Percentiles rank a stretch among this genome's conserved stretches.
phyloP scores from a whole-genome alignment of 2,797 vertebrate species.

The Myotis findleyi region DNA sequence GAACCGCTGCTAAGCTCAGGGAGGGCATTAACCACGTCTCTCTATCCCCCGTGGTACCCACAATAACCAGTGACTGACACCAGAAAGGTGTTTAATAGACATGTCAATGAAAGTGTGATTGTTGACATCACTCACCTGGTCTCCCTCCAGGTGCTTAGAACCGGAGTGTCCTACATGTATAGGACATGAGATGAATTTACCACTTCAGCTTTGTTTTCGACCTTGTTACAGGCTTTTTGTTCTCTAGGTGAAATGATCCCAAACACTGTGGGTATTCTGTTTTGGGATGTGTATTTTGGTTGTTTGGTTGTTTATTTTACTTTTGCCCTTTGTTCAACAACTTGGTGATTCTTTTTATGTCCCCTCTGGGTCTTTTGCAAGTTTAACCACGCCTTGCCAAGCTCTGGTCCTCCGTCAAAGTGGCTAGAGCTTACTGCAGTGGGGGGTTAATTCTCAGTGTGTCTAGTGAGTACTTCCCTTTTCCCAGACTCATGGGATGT shows the following conservation, averaged over 20 bases:
- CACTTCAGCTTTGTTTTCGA: not conserved
- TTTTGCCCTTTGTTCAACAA: not conserved
- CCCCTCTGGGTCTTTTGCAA: not conserved
- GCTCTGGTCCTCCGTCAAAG: not conserved
- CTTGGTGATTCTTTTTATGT: not conserved
- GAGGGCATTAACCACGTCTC: not conserved
- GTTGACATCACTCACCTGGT: not conserved
- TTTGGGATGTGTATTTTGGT: not conserved
- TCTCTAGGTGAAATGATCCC: not conserved
- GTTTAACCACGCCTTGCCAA: not conserved
- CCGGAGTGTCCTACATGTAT: not conserved
- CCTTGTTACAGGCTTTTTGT: not conserved
- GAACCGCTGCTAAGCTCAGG: not conserved
- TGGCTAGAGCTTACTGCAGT: not conserved
- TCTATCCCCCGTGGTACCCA: not conserved
- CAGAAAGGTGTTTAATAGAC: not conserved
- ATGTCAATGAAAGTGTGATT: not conserved
- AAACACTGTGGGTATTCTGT: not conserved
- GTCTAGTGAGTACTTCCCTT: not conserved
- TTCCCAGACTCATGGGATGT: not conserved
- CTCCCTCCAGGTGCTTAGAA: not conserved
- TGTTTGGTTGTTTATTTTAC: not conserved
- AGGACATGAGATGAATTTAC: not conserved
- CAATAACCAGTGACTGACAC: not conserved
- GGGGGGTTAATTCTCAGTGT: not conserved